Evolutionary conservation across 2,113 vertebrate genomes (phyloP), one percentile per base, ranked within the genome.

Genomic region (Hystrix cristata): DNA sequence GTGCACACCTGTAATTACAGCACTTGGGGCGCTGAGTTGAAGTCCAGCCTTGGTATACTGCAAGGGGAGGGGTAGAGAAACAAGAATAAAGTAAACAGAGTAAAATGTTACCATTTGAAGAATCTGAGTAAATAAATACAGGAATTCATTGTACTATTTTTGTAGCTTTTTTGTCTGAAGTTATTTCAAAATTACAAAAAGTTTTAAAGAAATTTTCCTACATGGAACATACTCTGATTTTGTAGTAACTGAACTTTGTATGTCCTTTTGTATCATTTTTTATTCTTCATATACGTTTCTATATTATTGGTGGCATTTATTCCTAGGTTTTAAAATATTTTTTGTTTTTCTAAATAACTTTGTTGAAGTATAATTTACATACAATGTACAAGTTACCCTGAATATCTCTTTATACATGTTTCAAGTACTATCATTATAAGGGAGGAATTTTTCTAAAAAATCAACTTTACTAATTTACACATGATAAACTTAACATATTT

Each of bases 261-360:
- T 82, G 21, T 90, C 43, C 38, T 90, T 51, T 69, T 76, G 9
- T 31, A 46, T 21, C 67, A n/a, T 74, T 90, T 89, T 27, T 18
- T 64, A 43, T 78, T 78, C 84, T 79, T 88, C 23, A 48, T 64
- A 16, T 51, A 72, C 11, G 34, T 57, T 18, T 87, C 87, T 62
- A 57, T 95, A 74, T 84, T 87, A 57, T 74, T 25, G 6, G 59
- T 87, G 31, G 65, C 55, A 79, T 34, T 87, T 93, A 74, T 51
- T 88, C 57, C 25, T 85, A 48, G n/a, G 3, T 86, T 69, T 95
- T 74, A 72, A 71, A 88, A 91, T 95, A 62, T 69, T 90, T 91
- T 91, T 84, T 57, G n/a, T 91, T 83, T 95, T 87, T 84, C 48
- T 31, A 74, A 94, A 72, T 48, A 59, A 74, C 43, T 90, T 60